Conservation (phyloP, 2,888 invertebrate species). For the Drosophila atroscutellata region DNA sequence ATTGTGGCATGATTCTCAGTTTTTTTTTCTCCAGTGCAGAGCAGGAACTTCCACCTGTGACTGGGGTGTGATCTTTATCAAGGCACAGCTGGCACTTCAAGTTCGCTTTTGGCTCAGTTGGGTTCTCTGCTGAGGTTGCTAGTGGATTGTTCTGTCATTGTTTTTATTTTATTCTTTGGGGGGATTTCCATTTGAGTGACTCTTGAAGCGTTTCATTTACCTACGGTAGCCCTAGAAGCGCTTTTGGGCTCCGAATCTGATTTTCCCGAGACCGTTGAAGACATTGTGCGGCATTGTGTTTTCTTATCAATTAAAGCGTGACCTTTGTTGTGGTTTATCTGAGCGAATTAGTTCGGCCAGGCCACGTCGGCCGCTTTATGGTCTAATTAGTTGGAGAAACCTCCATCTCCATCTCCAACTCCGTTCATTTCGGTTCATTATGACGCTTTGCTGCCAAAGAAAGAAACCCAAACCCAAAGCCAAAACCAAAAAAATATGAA, state of each 20-base stretch:
- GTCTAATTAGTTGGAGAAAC: conserved; percentile 78
- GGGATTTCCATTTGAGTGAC: conserved; percentile 65
- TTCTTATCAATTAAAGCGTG: conserved; percentile 79
- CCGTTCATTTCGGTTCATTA: conserved; percentile 44
- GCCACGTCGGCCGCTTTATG: conserved; percentile 67
- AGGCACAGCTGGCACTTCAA: conserved; percentile 66
- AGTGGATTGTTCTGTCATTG: conserved; percentile 50
- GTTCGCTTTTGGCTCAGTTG: conserved; percentile 51
- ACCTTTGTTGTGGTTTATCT: conserved; percentile 80
- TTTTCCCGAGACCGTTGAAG: conserved; percentile 18
- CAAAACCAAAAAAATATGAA: conserved; percentile 5
- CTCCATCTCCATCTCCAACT: conserved; percentile 12
- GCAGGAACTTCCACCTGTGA: conserved; percentile 52
- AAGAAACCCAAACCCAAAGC: conserved; percentile 13
- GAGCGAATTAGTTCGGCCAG: conserved; percentile 71
- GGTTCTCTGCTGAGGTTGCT: conserved; percentile 13
- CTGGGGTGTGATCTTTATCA: conserved; percentile 76
- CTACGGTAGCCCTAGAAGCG: conserved; percentile 50
- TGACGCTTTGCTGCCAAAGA: conserved; percentile 24
- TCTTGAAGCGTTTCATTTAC: conserved; percentile 44
- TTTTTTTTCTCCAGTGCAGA: conserved; percentile 29
- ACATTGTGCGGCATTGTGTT: conserved; percentile 37
- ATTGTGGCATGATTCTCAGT: conserved; percentile 69
- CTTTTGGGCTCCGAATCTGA: conserved; percentile 33
- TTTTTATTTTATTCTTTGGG: conserved; percentile 21